These are phyloP conservation scores for Dasyornis broadbenti DNA, from an alignment of 2,113 vertebrate species.

Conservation along the genomic window DNA sequence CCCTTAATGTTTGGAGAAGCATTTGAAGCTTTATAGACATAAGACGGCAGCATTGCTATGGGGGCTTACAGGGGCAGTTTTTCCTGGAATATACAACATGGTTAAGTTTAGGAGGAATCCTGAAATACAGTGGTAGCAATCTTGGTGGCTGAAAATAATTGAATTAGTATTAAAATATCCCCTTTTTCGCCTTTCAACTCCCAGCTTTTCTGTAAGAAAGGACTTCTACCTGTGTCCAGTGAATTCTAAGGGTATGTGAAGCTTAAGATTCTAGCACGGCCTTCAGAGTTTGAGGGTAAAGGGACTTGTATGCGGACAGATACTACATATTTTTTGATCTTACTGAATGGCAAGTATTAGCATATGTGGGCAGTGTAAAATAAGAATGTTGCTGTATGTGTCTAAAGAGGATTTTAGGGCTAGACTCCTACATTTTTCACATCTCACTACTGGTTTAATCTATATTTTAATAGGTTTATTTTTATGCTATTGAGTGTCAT, in stretches of 20 bases:
- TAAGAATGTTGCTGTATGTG: neutral
- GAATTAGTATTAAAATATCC: slow-evolving; percentile 14
- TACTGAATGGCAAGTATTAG: neutral
- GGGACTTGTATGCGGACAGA: neutral
- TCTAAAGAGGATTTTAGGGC: neutral
- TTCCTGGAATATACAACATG: neutral
- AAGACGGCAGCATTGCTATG: neutral
- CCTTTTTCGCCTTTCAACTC: neutral
- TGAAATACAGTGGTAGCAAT: neutral
- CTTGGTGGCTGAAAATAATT: slow-evolving; percentile 2
- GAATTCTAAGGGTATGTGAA: neutral
- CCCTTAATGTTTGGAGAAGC: neutral
- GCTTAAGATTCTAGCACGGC: neutral
- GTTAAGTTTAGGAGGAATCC: neutral
- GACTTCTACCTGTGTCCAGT: neutral
- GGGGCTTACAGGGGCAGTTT: neutral
- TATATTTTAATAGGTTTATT: neutral
- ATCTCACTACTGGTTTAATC: neutral
- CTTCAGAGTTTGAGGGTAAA: neutral
- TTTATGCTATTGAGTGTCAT: neutral
- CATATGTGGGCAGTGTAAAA: neutral
- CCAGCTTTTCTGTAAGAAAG: slow-evolving; percentile 25
- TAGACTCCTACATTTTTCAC: neutral
- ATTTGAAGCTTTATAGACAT: neutral
- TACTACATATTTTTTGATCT: neutral